These are phyloP conservation scores for Seriola aureovittata DNA, from an alignment of 2,113 vertebrate genomes.

Conservation along the genomic window DNA sequence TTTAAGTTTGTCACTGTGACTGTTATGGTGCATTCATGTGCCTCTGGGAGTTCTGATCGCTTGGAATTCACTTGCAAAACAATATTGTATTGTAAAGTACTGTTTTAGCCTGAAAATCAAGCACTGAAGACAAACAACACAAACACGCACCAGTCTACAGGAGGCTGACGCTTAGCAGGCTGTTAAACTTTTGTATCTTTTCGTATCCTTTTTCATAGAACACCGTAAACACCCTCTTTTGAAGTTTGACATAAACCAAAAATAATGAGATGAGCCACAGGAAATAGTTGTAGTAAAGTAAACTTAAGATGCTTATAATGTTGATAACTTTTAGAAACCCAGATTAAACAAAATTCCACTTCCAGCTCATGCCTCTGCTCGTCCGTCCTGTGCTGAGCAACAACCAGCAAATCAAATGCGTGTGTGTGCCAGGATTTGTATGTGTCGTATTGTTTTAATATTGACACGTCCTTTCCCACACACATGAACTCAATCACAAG, in stretches of 20 bases:
- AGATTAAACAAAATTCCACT: slow-evolving; percentile 16
- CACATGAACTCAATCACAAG: slow-evolving; percentile 22
- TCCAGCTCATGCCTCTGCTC: neutral
- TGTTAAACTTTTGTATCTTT: neutral
- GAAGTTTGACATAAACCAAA: slow-evolving; percentile 7
- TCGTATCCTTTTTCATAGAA: neutral
- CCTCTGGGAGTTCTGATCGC: no score
- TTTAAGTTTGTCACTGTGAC: neutral
- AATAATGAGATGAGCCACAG: neutral
- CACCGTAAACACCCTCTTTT: neutral
- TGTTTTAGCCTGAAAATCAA: neutral
- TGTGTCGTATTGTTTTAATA: slow-evolving; percentile 20
- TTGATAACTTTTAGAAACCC: slow-evolving; percentile 28
- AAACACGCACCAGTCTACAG: neutral
- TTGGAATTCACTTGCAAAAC: neutral
- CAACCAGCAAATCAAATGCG: neutral
- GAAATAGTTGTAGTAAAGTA: neutral
- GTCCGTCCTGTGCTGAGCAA: neutral
- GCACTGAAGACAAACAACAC: neutral
- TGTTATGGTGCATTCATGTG: neutral
- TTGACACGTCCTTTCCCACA: slow-evolving; percentile 33
- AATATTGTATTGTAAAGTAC: neutral
- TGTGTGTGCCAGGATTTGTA: slow-evolving; percentile 1
- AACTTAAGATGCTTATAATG: slow-evolving; percentile 1
- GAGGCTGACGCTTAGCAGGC: neutral